These are phyloP conservation scores for Helicoverpa armigera DNA, from an alignment of 1,140 invertebrate genomes.

Conservation along the genomic window DNA sequence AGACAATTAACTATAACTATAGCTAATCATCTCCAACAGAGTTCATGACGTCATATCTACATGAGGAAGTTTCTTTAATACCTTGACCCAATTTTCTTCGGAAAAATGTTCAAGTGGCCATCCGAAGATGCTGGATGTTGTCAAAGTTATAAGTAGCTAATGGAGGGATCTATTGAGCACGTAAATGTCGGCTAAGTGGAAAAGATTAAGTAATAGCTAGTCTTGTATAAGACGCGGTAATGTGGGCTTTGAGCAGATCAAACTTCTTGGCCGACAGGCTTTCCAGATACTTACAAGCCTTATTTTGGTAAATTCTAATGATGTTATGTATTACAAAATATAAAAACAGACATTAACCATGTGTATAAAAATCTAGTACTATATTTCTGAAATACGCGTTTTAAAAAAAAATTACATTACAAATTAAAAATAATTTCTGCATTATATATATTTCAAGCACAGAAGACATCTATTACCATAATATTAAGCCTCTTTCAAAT, in stretches of 20 bases:
- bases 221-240: not conserved
- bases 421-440: too few relatives aligned
- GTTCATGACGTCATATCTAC: not conserved
- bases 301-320: too few relatives aligned
- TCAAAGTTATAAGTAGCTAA: slow-evolving; percentile 30
- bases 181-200: not conserved
- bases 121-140: slow-evolving; percentile 17
- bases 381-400: too few relatives aligned
- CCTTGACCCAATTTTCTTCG: slow-evolving; percentile 16
- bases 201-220: slow-evolving; percentile 3
- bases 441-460: too few relatives aligned
- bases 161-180: not conserved
- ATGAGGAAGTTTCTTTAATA: not conserved
- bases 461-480: too few relatives aligned
- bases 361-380: too few relatives aligned
- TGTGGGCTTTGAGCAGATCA: not conserved
- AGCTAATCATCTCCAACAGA: not conserved
- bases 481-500: too few relatives aligned
- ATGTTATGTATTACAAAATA: too few relatives aligned
- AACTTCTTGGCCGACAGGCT: not conserved
- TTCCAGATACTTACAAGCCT: too few relatives aligned
- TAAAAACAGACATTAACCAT: too few relatives aligned
- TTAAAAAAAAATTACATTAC: too few relatives aligned
- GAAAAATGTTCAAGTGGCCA: slow-evolving; percentile 17
- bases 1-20: slow-evolving; percentile 30